Percentiles rank a stretch among this genome's conserved stretches.
phyloP scores from a whole-genome alignment of 2,888 invertebrate genomes.

The Notocelia uddmanniana region DNA sequence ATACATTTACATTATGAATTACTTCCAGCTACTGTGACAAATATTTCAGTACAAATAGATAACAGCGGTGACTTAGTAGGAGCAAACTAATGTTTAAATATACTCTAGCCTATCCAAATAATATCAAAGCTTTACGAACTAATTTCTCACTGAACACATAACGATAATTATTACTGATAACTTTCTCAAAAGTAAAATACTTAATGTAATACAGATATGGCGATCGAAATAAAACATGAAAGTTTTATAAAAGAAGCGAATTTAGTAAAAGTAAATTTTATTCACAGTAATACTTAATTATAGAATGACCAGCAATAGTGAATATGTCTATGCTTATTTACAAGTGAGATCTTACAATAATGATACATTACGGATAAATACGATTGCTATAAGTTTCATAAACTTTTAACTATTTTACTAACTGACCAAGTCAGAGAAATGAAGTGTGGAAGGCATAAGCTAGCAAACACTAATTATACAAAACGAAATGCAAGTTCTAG shows the following conservation, averaged over 20 bases:
- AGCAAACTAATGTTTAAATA: conserved; percentile 59
- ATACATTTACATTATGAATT: conserved; percentile 40
- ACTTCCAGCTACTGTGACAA: conserved; percentile 39
- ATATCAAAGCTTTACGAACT: conserved; percentile 70
- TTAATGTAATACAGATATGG: conserved; percentile 44
- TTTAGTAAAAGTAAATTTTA: conserved; percentile 42
- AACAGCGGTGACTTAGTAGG: conserved; percentile 57
- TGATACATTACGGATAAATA: conserved; percentile 61
- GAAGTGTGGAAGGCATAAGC: conserved; percentile 57
- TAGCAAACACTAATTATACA: conserved; percentile 69
- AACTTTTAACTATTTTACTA: conserved; percentile 66
- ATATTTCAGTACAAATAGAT: conserved; percentile 48
- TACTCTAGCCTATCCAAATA: conserved; percentile 65
- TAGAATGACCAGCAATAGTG: conserved; percentile 50
- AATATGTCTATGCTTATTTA: conserved; percentile 66
- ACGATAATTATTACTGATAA: conserved; percentile 43
- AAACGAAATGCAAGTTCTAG: conserved; percentile 31
- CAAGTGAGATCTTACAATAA: conserved; percentile 77
- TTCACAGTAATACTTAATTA: conserved; percentile 45
- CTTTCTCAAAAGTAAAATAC: conserved; percentile 41
- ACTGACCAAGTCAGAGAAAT: conserved; percentile 72
- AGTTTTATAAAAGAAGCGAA: conserved; percentile 32
- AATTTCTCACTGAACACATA: conserved; percentile 79
- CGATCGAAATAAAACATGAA: conserved; percentile 34
- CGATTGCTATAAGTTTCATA: conserved; percentile 70